phyloP scores from a whole-genome alignment of 2,797 vertebrate genomes.

The Argentina silus region DNA sequence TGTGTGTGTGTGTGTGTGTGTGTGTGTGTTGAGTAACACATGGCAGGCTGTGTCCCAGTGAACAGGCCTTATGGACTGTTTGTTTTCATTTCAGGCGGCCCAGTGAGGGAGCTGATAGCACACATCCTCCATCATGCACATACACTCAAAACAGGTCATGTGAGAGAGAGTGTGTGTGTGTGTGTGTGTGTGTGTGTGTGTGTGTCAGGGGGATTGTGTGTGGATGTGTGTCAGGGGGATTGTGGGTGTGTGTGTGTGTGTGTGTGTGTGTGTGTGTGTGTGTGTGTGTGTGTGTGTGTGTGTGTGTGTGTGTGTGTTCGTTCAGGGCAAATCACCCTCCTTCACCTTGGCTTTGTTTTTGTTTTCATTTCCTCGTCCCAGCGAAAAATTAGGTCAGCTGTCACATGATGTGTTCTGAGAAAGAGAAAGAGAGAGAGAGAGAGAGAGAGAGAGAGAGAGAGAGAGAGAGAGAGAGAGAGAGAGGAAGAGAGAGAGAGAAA shows the following conservation, averaged over 20 bases:
- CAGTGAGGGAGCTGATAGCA: constrained; percentile 27
- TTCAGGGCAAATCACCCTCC: constrained; percentile 49
- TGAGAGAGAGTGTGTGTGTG: constrained; percentile 4
- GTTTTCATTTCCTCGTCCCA: constrained; percentile 66
- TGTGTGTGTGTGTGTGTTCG: constrained; percentile 28
- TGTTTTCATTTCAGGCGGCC: constrained; percentile 53
- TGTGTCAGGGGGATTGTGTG: background rate
- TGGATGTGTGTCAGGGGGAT: background rate
- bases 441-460: constrained; percentile 6
- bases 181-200: background rate
- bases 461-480: constrained; percentile 5
- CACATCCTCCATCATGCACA: background rate
- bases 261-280: background rate
- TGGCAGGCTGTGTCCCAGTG: too few species aligned
- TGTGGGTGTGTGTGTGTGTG: constrained; percentile 2
- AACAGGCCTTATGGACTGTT: constrained; percentile 30
- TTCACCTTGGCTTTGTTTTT: constrained; percentile 62
- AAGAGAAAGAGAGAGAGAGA: constrained; percentile 21
- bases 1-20: constrained; percentile 16
- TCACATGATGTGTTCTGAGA: constrained; percentile 51
- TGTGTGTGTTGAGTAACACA: constrained; percentile 28
- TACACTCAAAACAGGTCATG: background rate
- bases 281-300: constrained; percentile 33
- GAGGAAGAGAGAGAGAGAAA: constrained; percentile 4
- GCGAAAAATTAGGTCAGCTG: constrained; percentile 70